Conservation (phyloP, 2,888 invertebrate genomes). For the Parnassius orleans region DNA sequence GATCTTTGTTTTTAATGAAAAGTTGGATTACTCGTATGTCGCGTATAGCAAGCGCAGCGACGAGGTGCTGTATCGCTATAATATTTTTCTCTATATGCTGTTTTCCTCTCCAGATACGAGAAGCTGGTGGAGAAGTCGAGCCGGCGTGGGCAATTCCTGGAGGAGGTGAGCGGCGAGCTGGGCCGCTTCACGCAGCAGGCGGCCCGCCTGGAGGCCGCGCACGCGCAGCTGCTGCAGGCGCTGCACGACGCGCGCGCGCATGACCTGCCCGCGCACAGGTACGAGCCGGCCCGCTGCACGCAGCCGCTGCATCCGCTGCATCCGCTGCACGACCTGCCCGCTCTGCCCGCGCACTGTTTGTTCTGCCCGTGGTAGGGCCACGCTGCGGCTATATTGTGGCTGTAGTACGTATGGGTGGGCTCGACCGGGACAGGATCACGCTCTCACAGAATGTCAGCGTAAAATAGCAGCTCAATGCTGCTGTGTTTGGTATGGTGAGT, state of each 20-base stretch:
- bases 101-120: constrained; percentile 85
- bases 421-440: too few species aligned
- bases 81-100: background rate
- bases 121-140: constrained; percentile 90
- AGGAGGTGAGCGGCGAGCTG: constrained; percentile 87
- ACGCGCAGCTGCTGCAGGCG: constrained; percentile 85
- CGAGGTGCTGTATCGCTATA: too few species aligned
- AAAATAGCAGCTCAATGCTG: too few species aligned
- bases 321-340: constrained; percentile 57
- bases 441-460: too few species aligned
- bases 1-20: too few species aligned
- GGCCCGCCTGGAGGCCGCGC: constrained; percentile 86
- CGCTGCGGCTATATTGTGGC: too few species aligned
- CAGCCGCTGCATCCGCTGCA: too few species aligned
- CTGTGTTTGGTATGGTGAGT: too few species aligned
- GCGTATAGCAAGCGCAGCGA: too few species aligned
- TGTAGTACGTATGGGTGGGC: too few species aligned
- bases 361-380: constrained; percentile 72
- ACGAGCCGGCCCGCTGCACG: background rate
- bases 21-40: too few species aligned
- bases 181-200: constrained; percentile 85
- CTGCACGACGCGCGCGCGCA: constrained; percentile 69
- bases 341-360: constrained; percentile 71
- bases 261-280: constrained; percentile 81
- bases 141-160: constrained; percentile 90